Conservation (phyloP, 2,797 vertebrate genomes). For the Harpagifer antarcticus region DNA sequence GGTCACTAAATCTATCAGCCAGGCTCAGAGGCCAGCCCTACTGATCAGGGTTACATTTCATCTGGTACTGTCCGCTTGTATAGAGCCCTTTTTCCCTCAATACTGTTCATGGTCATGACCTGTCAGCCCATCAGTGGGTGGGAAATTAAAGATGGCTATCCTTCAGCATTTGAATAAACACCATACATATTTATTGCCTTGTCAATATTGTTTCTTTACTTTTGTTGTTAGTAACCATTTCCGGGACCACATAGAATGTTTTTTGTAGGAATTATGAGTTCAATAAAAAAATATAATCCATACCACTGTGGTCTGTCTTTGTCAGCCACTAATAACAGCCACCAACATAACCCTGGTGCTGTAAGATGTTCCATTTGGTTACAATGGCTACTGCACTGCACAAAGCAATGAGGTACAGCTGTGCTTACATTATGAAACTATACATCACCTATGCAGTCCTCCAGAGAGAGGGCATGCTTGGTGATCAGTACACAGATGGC, state of each 20-base stretch:
- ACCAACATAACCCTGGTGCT: not conserved
- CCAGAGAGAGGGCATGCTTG: slow-evolving; percentile 24
- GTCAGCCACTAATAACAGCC: not conserved
- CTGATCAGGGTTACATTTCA: slow-evolving; percentile 24
- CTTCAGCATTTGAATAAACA: slow-evolving; percentile 9
- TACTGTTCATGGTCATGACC: slow-evolving; percentile 1
- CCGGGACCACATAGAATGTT: not conserved
- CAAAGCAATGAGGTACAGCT: slow-evolving; percentile 20
- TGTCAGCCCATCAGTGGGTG: slow-evolving; percentile 1
- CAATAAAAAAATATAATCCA: not conserved
- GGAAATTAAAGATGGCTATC: slow-evolving; percentile 6
- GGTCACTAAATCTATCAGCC: slow-evolving; percentile 43
- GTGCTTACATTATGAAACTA: slow-evolving; percentile 59
- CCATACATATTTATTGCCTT: not conserved
- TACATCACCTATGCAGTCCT: slow-evolving; percentile 42
- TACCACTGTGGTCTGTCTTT: not conserved
- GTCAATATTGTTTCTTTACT: not conserved
- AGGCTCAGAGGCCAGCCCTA: slow-evolving; percentile 28
- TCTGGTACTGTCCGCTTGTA: slow-evolving; percentile 18
- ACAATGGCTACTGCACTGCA: not conserved
- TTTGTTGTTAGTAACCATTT: not conserved
- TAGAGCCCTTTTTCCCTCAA: not conserved
- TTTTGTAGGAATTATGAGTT: not conserved
- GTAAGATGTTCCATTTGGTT: not conserved
- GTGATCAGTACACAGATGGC: slow-evolving; percentile 40